Base-by-base conservation (phyloP, 2,888 invertebrate species). In the Rotaria macrura region DNA sequence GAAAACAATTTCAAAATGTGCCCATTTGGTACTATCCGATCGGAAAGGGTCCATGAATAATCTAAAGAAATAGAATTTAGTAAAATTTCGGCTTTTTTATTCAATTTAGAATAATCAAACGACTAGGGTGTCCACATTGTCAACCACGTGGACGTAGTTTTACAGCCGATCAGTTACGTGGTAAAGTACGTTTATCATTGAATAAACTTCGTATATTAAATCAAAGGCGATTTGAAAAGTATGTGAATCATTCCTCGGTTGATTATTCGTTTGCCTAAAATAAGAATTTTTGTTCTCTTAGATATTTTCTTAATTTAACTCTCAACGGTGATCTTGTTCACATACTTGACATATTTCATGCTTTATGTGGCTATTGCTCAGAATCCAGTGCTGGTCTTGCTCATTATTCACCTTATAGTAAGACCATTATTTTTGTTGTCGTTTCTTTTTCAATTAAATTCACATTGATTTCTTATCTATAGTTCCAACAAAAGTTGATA, bases 311-410 rank as follows among this genome's bases (percentile, higher is more conserved):
- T 29, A 55, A 43, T 83, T 84, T 86, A 49, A 83, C 84, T 17
- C n/a, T 65, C 25, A 55, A 54, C 47, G 84, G 86, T 40, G 84
- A 86, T 29, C 74, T 86, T 34, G 74, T 84, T 49, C 84, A 96
- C 87, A 93, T 96, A 17, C 92, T 99, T 85, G 97, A 98, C 89
- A 95, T 97, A 89, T 94, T 98, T 87, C 99, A 99, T 90, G 94
- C 97, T 0, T 95, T 96, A 88, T 93, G 97, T 85, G 97, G 97
- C 14, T 99, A 96, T 91, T 99, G 99, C 91, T 93, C 95, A 57
- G 97, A 97, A 91, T 96, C 96, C 23, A 87, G 87, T 3, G 85
- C 88, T 47, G 86, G 88, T 47, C 86, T 88, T 52, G 89, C 74
- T 47, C 86, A 86, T 54, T 86, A 86, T 49, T 52, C 84, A 54